Conservation (phyloP, 2,797 vertebrate genomes). For the Enteromius argenteus region DNA sequence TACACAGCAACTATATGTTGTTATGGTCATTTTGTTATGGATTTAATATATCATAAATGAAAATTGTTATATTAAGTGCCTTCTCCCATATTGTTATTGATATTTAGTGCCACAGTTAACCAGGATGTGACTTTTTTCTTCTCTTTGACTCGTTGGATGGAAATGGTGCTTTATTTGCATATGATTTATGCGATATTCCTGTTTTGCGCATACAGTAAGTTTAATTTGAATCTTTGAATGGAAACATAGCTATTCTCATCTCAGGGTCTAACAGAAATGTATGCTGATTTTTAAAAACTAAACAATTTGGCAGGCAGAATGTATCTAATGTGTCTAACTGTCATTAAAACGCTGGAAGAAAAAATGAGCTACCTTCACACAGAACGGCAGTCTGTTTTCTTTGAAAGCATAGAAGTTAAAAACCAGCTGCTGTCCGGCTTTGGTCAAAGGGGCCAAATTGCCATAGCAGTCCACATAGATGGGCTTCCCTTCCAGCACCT, state of each 20-base stretch:
- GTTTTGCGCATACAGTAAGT: no score
- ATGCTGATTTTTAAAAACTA: background rate
- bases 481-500: conserved; percentile 97
- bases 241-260: background rate
- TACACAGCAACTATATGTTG: no score
- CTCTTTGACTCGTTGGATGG: no score
- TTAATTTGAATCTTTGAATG: no score
- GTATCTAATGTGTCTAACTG: background rate
- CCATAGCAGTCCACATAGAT: conserved; percentile 98
- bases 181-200: no score
- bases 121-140: no score
- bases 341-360: background rate
- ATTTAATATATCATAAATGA: no score
- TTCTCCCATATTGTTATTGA: no score
- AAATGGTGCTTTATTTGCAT: no score
- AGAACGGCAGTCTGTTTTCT: conserved; percentile 98
- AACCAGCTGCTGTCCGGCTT: conserved; percentile 94
- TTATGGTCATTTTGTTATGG: no score
- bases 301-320: background rate
- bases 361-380: conserved; percentile 91
- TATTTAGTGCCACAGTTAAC: no score
- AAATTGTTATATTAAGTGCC: no score
- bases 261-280: background rate
- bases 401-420: conserved; percentile 99
- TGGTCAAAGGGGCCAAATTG: conserved; percentile 93